Percentiles rank a stretch among this genome's conserved stretches.
Evolutionary conservation across 2,888 invertebrate genomes (phyloP).

Genomic region (Tanytarsus gracilentus): DNA sequence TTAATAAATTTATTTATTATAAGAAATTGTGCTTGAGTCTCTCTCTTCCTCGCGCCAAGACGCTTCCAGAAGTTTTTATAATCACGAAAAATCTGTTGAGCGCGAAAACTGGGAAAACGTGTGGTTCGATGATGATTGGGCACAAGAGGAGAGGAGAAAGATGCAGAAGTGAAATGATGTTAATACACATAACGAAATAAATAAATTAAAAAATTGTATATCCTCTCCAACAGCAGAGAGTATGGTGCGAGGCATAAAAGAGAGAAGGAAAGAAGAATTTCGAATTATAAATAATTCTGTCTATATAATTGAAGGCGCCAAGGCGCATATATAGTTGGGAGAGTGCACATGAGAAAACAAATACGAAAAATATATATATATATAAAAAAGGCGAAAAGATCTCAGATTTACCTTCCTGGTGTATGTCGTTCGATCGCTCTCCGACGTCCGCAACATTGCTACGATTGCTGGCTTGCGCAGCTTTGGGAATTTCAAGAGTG

Average conservation of each 20-base stretch:
- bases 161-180: conserved; percentile 29
- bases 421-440: too few relatives aligned
- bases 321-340: conserved; percentile 14
- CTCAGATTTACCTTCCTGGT: conserved; percentile 15
- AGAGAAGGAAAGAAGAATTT: conserved; percentile 8
- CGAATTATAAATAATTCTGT: conserved; percentile 28
- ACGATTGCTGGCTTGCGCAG: too few relatives aligned
- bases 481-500: conserved; percentile 2
- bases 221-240: neutral
- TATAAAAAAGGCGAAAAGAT: conserved; percentile 2
- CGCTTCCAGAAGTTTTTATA: conserved; percentile 6
- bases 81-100: conserved; percentile 7
- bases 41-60: too few relatives aligned
- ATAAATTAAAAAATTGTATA: conserved; percentile 29
- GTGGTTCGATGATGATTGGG: conserved; percentile 25
- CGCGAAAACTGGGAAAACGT: conserved; percentile 21
- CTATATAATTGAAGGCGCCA: conserved; percentile 29
- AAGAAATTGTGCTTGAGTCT: neutral
- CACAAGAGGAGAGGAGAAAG: neutral
- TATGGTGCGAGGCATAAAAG: too few relatives aligned
- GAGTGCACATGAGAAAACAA: conserved; percentile 12
- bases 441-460: too few relatives aligned
- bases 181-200: conserved; percentile 29
- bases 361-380: conserved; percentile 7
- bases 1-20: conserved; percentile 9